Evolutionary conservation across 1,140 invertebrate species (phyloP), one percentile per base, ranked within the genome.

Genomic region (Holcopasites calliopsidis): DNA sequence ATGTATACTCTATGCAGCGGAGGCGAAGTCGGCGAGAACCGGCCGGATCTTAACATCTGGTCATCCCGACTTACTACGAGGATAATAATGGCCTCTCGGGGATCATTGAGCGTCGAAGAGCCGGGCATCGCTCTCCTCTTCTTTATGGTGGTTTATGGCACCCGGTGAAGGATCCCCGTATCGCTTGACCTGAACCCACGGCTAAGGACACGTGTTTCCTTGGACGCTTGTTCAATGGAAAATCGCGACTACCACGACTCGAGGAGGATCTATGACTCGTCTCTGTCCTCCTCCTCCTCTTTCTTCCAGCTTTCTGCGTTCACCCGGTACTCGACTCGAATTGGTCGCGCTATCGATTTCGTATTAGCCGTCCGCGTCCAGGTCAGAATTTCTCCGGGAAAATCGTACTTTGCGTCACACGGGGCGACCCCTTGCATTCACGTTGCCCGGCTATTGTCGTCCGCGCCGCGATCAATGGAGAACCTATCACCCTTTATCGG

Each of bases 1-100:
- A 87, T 79, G 44, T 79, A 86, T 85, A 88, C 85, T 84, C n/a
- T n/a, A n/a, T n/a, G n/a, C n/a, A 79, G 31, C 52, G 66, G 11
- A 31, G 60, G 47, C 47, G 69, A 55, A 76, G n/a, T 13, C 73
- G 58, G 13, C 69, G 66, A 28, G 57, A 54, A 69, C 49, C 28
- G 61, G 49, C 10, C 38, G 44, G 60, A 21, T 38, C 72, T 76
- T 62, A 69, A 54, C 85, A 86, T 86, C 81, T 88, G 88, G 88
- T 86, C 87, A 89, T 72, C 52, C 54, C 49, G 76, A 77, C 64
- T 77, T 77, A 82, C 79, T 85, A 85, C 78, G 65, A 84, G 82
- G 28, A 82, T 83, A 86, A 85, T 85, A 81, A 76, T 57, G 50
- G 69, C 38, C 75, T 55, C 71, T 71, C 54, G 31, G 80, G 75